Evolutionary conservation across 2,113 vertebrate species (phyloP), one percentile per base, ranked within the genome.

Genomic region (Agelaius phoeniceus): DNA sequence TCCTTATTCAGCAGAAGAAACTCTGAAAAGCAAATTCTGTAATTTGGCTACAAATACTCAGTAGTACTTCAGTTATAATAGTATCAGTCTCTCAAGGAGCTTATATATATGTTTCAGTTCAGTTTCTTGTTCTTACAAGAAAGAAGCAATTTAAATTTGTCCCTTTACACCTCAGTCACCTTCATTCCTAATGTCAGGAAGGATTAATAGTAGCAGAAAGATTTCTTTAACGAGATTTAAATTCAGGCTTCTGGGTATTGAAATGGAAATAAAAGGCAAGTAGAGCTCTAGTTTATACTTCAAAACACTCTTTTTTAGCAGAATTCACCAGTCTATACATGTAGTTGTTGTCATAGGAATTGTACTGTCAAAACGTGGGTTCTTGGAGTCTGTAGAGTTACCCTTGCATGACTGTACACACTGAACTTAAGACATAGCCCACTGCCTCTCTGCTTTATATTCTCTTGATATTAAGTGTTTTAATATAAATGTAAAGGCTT

Each of bases 381-480:
- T 28, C 15, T 61, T 3, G 0, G 18, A 43, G 4, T 57, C 11
- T 2, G 0, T 30, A 30, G 43, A 35, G 11, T 46, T 1, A 5
- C 14, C 11, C 86, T 63, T 54, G 43, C 49, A 21, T 63, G 61
- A 31, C 46, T 67, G 15, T 5, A 55, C 26, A 37, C 37, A 58
- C 2, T 71, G 61, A 81, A 63, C 26, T 84, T 71, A 49, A 62
- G 84, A 66, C 17, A 87, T 13, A 81, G 9, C 5, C 28, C 41
- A 61, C 37, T 78, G 57, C 26, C 15, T 66, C 28, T 74, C 52
- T 78, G 22, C 10, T 89, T 74, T 74, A 46, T 67, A 67, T 28
- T 82, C 39, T 78, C 39, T 55, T 75, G 57, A 21, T 84, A 43
- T 12, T 48, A 54, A 9, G 9, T 43, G 3, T 43, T 74, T 92